Percentiles rank a stretch among this genome's conserved stretches.
phyloP scores from a whole-genome alignment of 1,140 invertebrate species.

The Halotydeus destructor region DNA sequence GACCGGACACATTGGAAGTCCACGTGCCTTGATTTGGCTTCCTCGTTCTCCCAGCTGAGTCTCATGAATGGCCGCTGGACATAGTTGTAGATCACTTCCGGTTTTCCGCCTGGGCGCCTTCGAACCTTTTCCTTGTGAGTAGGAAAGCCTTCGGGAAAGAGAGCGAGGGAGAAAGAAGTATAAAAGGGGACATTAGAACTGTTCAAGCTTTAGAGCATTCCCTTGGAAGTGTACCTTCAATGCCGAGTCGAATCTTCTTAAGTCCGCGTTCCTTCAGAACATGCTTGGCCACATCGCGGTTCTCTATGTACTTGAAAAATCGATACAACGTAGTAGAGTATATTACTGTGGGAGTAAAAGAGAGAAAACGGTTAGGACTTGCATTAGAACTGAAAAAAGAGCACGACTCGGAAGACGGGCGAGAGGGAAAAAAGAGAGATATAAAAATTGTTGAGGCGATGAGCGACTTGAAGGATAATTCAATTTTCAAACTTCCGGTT shows the following conservation, averaged over 20 bases:
- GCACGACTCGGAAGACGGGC: too few relatives aligned
- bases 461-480: too few relatives aligned
- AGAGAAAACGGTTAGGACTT: too few relatives aligned
- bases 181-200: background rate
- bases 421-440: conserved; percentile 3
- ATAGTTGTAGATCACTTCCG: conserved; percentile 95
- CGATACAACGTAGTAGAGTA: conserved; percentile 30
- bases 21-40: conserved; percentile 93
- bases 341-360: conserved; percentile 32
- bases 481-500: too few relatives aligned
- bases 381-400: too few relatives aligned
- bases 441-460: background rate
- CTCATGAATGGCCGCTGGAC: conserved; percentile 98
- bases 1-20: conserved; percentile 94
- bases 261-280: conserved; percentile 90
- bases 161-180: conserved; percentile 6
- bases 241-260: conserved; percentile 96
- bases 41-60: conserved; percentile 99
- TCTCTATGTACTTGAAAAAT: conserved; percentile 99
- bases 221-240: conserved; percentile 42
- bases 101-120: conserved; percentile 25
- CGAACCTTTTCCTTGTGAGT: conserved; percentile 93
- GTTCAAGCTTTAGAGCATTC: background rate
- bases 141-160: conserved; percentile 47
- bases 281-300: conserved; percentile 86